Conservation (phyloP, 2,113 vertebrate genomes). For the Engystomops pustulosus region DNA sequence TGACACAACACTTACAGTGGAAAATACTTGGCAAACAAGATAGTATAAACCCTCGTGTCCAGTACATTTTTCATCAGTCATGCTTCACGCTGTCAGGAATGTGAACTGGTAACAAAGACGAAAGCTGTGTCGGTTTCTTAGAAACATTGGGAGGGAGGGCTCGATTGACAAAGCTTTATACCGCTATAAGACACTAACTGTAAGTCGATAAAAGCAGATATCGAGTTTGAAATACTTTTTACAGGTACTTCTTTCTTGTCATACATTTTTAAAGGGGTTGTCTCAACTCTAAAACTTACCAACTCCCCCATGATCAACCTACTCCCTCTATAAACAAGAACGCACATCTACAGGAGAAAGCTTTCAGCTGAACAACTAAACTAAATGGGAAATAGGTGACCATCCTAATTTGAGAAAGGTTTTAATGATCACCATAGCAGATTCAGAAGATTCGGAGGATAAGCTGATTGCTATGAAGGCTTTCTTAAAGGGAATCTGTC, state of each 20-base stretch:
- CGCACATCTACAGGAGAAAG: neutral
- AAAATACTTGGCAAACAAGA: slow-evolving; percentile 87
- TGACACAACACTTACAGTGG: slow-evolving; percentile 86
- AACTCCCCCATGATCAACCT: no score
- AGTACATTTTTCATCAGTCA: slow-evolving; percentile 93
- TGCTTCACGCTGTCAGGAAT: slow-evolving; percentile 85
- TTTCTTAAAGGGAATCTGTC: no score
- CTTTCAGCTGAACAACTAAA: neutral
- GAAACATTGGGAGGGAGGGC: slow-evolving; percentile 73
- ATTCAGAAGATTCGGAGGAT: no score
- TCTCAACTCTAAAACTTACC: neutral
- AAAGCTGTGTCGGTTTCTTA: slow-evolving; percentile 92
- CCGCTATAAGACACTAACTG: neutral
- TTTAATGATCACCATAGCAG: no score
- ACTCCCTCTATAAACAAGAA: neutral
- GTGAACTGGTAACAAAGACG: slow-evolving; percentile 76
- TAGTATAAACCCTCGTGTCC: slow-evolving; percentile 80
- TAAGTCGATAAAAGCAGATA: neutral
- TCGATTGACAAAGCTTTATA: slow-evolving; percentile 17
- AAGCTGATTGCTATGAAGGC: no score
- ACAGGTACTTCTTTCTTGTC: neutral
- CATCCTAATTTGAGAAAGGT: no score
- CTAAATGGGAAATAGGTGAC: no score
- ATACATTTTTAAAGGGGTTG: neutral
- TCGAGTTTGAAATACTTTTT: neutral